Evolutionary conservation across 2,888 invertebrate species (phyloP).

Genomic region (Chloroclystis v-ata): DNA sequence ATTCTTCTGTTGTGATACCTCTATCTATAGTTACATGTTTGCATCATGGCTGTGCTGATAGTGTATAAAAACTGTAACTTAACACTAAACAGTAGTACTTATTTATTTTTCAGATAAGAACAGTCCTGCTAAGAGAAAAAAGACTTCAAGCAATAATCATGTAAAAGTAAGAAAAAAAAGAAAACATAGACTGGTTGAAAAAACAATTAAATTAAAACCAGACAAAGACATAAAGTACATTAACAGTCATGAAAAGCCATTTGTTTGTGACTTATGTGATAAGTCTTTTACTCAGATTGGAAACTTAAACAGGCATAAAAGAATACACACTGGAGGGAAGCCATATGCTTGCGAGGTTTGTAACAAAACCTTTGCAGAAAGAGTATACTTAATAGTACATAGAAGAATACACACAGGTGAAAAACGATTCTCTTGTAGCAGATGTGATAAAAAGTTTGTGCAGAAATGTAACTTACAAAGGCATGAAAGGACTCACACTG

Average conservation of each 20-base stretch:
- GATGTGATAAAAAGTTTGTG: conserved; percentile 16
- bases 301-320: conserved; percentile 17
- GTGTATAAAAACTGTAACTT: background rate
- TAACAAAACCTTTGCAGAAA: conserved; percentile 16
- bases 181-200: background rate
- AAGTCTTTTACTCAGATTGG: conserved; percentile 19
- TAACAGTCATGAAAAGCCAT: background rate
- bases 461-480: conserved; percentile 18
- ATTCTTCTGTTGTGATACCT: no score
- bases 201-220: background rate
- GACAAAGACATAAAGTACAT: no score
- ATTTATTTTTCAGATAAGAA: conserved; percentile 8
- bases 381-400: conserved; percentile 16
- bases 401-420: conserved; percentile 14
- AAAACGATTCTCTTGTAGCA: conserved; percentile 14
- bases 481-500: conserved; percentile 17
- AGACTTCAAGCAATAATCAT: conserved; percentile 5
- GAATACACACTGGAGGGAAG: conserved; percentile 16
- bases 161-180: conserved; percentile 8
- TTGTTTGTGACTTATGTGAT: conserved; percentile 10
- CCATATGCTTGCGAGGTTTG: conserved; percentile 16
- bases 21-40: no score
- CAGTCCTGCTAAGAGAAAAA: no score
- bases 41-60: no score
- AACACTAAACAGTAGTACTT: background rate